Percentiles rank a stretch among this genome's conserved stretches.
These are phyloP conservation scores for Psilopogon haemacephalus DNA, from an alignment of 2,113 vertebrate genomes.

Conservation along the genomic window DNA sequence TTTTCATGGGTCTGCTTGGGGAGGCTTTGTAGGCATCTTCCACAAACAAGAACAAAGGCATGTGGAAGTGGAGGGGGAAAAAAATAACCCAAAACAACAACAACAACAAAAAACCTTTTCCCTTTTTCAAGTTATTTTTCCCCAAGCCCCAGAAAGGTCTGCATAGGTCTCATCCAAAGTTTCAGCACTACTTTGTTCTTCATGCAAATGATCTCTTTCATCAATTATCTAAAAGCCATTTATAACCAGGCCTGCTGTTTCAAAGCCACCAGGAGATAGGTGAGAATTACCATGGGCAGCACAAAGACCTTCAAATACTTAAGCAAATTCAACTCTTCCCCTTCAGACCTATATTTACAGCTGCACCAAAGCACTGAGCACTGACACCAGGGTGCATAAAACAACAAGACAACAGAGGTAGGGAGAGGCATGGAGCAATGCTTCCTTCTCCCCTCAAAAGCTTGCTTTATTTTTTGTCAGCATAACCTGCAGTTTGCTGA, in stretches of 20 bases:
- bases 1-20: neutral
- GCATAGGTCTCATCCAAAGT: constrained; percentile 23
- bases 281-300: constrained; percentile 40
- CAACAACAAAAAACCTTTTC: neutral
- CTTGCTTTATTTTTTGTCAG: constrained; percentile 35
- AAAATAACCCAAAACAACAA: neutral
- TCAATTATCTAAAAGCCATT: constrained; percentile 39
- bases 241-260: neutral
- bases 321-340: neutral
- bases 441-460: neutral
- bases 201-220: constrained; percentile 44
- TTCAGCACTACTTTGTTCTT: constrained; percentile 52
- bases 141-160: constrained; percentile 27
- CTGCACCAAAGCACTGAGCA: neutral
- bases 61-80: neutral
- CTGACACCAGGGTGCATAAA: neutral
- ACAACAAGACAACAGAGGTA: constrained; percentile 15
- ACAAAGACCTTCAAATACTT: constrained; percentile 23
- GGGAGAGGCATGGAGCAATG: neutral
- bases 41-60: neutral
- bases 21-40: neutral
- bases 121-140: neutral
- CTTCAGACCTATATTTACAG: constrained; percentile 11
- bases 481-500: constrained; percentile 19
- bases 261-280: constrained; percentile 39